Conservation (phyloP, 2,797 vertebrate genomes). For the Prionace glauca region DNA sequence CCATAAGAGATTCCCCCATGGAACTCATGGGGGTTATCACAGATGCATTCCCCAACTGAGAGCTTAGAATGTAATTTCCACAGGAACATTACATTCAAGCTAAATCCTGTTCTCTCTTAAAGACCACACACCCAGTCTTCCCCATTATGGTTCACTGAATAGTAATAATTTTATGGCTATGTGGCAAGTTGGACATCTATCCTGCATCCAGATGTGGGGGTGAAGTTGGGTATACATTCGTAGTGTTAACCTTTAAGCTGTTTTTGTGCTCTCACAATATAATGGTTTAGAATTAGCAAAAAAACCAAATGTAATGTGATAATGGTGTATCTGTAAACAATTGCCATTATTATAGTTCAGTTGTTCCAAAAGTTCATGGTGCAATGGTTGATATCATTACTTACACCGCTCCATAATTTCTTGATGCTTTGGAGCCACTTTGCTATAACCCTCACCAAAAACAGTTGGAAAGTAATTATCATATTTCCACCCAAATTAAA, state of each 20-base stretch:
- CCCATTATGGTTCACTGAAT: not conserved
- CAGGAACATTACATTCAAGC: not conserved
- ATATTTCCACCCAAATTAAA: not conserved
- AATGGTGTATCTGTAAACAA: not conserved
- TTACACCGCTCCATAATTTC: not conserved
- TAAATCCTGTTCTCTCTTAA: not conserved
- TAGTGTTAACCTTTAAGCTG: not conserved
- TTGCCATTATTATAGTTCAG: not conserved
- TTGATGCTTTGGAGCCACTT: not conserved
- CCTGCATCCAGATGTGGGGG: not conserved
- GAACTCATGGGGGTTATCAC: no score
- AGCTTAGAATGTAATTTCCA: not conserved
- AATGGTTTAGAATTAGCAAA: not conserved
- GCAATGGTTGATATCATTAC: not conserved
- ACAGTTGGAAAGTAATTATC: not conserved
- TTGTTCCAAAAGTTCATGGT: not conserved
- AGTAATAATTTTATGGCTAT: not conserved
- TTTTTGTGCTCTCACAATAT: not conserved
- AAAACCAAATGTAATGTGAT: not conserved
- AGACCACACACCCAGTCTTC: not conserved
- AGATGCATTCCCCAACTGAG: not conserved
- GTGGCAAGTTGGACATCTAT: not conserved
- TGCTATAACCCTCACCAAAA: not conserved
- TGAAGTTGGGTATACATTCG: not conserved
- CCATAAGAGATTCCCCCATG: no score